These are phyloP conservation scores for Lota lota DNA, from an alignment of 2,113 vertebrate species.

Conservation along the genomic window DNA sequence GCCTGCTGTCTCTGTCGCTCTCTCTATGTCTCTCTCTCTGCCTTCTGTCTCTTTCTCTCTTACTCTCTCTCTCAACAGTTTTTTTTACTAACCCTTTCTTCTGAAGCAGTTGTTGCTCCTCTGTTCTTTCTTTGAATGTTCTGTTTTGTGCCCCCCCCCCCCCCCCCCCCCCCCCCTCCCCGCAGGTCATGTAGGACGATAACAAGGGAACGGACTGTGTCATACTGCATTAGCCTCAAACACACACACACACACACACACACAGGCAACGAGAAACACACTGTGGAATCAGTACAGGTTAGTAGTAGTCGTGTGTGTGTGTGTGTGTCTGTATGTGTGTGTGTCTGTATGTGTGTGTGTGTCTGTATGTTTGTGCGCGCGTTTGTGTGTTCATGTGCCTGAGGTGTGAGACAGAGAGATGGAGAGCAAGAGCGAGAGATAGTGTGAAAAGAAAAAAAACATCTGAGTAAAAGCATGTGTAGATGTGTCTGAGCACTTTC, in stretches of 20 bases:
- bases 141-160: not conserved
- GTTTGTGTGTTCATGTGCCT: not conserved
- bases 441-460: not conserved
- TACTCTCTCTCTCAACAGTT: not conserved
- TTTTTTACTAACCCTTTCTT: not conserved
- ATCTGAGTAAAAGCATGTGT: too few species aligned
- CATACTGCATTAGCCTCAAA: conserved; percentile 48
- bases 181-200: conserved; percentile 37
- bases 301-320: not conserved
- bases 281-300: not conserved
- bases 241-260: conserved; percentile 11
- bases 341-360: not conserved
- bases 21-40: not conserved
- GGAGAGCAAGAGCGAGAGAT: conserved; percentile 32
- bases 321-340: not conserved
- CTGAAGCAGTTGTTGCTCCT: not conserved
- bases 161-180: conserved; percentile 19
- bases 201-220: conserved; percentile 51
- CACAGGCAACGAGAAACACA: not conserved
- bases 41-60: not conserved
- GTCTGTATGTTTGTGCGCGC: not conserved
- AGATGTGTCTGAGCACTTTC: too few species aligned
- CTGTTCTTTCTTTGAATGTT: not conserved
- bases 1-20: not conserved
- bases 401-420: not conserved